Evolutionary conservation across 2,888 invertebrate genomes (phyloP), one percentile per base, ranked within the genome.

Genomic region (Scaptomyza reducta): DNA sequence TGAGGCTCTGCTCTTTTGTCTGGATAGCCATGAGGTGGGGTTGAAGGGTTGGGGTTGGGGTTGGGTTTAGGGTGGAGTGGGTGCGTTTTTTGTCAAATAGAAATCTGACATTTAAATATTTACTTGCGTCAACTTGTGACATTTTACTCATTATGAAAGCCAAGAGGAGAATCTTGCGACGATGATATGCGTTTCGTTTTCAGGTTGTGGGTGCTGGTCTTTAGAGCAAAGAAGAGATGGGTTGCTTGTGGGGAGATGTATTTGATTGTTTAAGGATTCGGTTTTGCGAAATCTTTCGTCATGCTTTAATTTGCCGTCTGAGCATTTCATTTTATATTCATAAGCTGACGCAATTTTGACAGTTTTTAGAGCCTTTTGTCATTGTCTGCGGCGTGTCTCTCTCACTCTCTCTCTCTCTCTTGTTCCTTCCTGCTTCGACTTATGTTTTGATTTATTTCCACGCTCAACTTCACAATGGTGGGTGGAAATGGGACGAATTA

Each of bases 51-150:
- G 27, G 22, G 2, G 11, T 25, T 13, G 9, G 13, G 18, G 6
- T 14, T 6, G 6, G 14, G 5, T 1, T 22, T 22, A 3, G 18
- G 49, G 40, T 35, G 25, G 6, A 33, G 6, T 18, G 22, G 13
- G 4, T 18, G 33, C 44, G 33, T 31, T 42, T 70, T 62, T 63
- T 59, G 61, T 62, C 75, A 75, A 75, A 80, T 81, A 70, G 85
- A 81, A 90, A 89, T 89, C 89, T 87, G 87, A 88, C 90, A 89
- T 90, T 90, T 90, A 89, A 89, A 89, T 89, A 90, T 90, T 90
- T 89, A 87, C 89, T 89, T 83, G 82, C 83, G 80, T 89, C 86
- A 87, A 87, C 81, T 89, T 89, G 77, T 90, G 87, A 89, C 88
- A 87, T 90, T 89, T 87, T 78, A 88, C 84, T 84, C 84, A 84